Conservation (phyloP, 2,888 invertebrate genomes). For the Macrophya annulata region DNA sequence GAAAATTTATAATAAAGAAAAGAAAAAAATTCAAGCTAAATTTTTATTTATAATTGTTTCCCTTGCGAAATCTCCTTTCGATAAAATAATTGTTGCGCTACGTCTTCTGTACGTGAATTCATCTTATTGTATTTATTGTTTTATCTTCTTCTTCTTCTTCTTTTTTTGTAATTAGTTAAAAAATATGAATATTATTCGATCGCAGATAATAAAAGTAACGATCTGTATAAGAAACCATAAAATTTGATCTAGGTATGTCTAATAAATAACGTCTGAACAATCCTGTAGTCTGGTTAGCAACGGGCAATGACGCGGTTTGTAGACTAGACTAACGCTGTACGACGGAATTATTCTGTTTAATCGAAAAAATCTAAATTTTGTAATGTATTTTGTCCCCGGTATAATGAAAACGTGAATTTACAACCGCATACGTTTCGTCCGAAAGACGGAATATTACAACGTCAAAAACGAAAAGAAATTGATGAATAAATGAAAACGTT, state of each 20-base stretch:
- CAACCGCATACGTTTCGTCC: too few relatives aligned
- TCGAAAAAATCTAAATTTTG: neutral
- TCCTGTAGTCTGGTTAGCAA: conserved; percentile 44
- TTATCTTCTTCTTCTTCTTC: neutral
- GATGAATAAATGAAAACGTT: neutral
- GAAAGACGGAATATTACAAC: too few relatives aligned
- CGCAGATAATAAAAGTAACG: neutral
- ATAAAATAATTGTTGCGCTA: conserved; percentile 20
- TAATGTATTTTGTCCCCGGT: too few relatives aligned
- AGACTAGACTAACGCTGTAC: neutral
- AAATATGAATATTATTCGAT: neutral
- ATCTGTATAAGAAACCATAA: neutral
- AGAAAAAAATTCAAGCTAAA: neutral
- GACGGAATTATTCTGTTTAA: neutral
- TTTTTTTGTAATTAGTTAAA: neutral
- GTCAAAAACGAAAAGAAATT: neutral
- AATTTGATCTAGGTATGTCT: neutral
- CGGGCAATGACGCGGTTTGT: neutral
- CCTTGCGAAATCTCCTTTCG: neutral
- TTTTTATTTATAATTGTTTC: neutral
- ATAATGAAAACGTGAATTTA: too few relatives aligned
- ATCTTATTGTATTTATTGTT: neutral
- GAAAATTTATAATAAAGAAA: neutral
- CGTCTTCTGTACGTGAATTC: neutral
- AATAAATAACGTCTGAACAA: conserved; percentile 36